phyloP scores from a whole-genome alignment of 2,797 vertebrate species.

The Neomorphus geoffroyi region DNA sequence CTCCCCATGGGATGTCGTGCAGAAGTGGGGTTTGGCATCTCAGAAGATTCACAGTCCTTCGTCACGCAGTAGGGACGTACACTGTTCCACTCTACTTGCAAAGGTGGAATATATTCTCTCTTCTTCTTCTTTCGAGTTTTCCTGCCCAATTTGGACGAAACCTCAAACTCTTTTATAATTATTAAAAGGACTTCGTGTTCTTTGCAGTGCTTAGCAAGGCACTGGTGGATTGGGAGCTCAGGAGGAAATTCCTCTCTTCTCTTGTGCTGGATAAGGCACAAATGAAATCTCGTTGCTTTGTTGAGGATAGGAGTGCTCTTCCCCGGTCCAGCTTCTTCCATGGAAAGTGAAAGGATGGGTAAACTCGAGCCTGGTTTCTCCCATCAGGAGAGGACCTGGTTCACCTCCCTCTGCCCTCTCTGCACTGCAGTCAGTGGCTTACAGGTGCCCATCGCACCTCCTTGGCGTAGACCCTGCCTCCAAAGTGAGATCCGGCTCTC shows the following conservation, averaged over 20 bases:
- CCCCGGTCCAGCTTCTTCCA: background rate
- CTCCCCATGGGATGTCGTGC: background rate
- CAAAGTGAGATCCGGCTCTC: background rate
- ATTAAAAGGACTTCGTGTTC: background rate
- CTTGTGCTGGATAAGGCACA: background rate
- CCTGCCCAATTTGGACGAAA: background rate
- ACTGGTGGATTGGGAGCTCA: background rate
- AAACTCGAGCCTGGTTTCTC: background rate
- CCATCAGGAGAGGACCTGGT: background rate
- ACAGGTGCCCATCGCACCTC: background rate
- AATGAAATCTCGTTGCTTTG: accelerated
- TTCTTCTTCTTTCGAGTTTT: background rate
- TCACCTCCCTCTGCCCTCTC: background rate
- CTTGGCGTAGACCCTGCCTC: background rate
- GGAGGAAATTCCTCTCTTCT: background rate
- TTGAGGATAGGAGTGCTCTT: background rate
- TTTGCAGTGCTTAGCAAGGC: background rate
- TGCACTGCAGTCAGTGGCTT: background rate
- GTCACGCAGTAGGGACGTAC: background rate
- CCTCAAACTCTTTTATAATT: background rate
- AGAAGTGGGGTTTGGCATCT: background rate
- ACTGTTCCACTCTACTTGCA: background rate
- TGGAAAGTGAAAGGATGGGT: background rate
- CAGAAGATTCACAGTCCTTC: background rate
- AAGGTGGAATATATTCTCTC: background rate